Evolutionary conservation across 2,888 invertebrate genomes (phyloP).

Genomic region (Macropis europaea): DNA sequence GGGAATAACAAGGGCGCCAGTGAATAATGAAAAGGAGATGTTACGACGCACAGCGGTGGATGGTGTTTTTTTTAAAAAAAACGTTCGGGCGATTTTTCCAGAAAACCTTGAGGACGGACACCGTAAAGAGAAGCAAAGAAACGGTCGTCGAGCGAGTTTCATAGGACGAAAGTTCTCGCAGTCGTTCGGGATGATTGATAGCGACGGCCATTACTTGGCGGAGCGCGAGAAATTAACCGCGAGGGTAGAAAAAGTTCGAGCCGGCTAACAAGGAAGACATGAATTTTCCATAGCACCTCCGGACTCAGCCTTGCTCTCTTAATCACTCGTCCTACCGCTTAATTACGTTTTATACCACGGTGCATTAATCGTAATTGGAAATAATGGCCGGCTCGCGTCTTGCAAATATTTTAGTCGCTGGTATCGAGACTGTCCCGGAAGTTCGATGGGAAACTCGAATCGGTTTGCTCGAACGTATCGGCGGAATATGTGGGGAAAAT

Average conservation of each 20-base stretch:
- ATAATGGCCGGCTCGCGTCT: constrained; percentile 5
- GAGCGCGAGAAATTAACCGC: background rate
- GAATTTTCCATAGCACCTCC: constrained; percentile 21
- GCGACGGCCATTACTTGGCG: background rate
- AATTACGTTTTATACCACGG: constrained; percentile 16
- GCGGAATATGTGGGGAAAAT: too few species aligned
- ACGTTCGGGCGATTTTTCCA: too few species aligned
- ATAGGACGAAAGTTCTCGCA: constrained; percentile 19
- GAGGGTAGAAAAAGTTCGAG: constrained; percentile 7
- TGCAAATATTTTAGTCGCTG: background rate
- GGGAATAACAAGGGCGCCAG: too few species aligned
- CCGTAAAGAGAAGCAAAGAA: too few species aligned
- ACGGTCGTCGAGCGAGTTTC: constrained; percentile 15
- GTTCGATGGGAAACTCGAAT: too few species aligned
- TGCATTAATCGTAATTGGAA: constrained; percentile 21
- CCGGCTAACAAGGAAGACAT: constrained; percentile 3
- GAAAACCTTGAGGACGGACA: too few species aligned
- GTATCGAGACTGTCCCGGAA: background rate
- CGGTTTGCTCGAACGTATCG: too few species aligned
- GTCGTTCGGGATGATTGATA: constrained; percentile 18
- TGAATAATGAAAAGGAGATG: too few species aligned
- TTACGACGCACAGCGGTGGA: too few species aligned
- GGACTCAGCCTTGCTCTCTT: constrained; percentile 1
- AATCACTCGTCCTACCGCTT: constrained; percentile 18
- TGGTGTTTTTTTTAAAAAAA: too few species aligned